Base-by-base conservation (phyloP, 2,113 vertebrate species). In the Burhinus bistriatus region DNA sequence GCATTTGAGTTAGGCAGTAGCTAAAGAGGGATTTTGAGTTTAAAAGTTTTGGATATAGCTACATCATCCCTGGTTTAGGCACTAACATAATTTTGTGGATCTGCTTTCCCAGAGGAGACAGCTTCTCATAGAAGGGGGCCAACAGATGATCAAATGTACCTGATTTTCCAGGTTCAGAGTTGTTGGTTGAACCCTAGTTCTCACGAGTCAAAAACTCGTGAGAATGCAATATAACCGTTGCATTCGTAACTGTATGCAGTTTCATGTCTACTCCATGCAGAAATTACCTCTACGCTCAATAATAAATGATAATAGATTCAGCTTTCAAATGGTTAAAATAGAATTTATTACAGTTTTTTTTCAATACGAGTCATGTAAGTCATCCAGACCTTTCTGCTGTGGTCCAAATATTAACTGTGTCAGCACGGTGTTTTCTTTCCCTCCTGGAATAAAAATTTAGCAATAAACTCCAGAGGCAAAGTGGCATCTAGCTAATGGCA, bases 401-500 rank as follows among this genome's bases (percentile, higher is more conserved):
- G 55, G 54, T 79, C 83, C 81, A 79, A 87, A 73, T 70, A 96
- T 92, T 77, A 95, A 93, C 68, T 79, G 69, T 97, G 79, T 93
- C 89, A 90, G 81, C 84, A 83, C 0, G 0, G 61, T 61, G 27
- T 93, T 91, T 95, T 75, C 90, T 72, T 87, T 69, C 72, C 87
- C 92, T 69, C 40, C 58, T 80, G 61, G 76, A 96, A 78, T 84
- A 87, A 71, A 94, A 95, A 95, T 77, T 89, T 94, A 94, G 93
- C 86, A 95, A 93, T 97, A 91, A 71, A 83, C 94, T 98, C 88
- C 89, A 88, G 88, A 97, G 89, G 92, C 79, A 96, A 96, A 96
- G 68, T 83, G 70, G 93, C 52, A 93, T 89, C 95, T 52, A 94
- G 61, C 96, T 96, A 86, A 95, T 96, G 93, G 89, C 95, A 97